phyloP scores from a whole-genome alignment of 2,113 vertebrate species.

The Colossoma macropomum region DNA sequence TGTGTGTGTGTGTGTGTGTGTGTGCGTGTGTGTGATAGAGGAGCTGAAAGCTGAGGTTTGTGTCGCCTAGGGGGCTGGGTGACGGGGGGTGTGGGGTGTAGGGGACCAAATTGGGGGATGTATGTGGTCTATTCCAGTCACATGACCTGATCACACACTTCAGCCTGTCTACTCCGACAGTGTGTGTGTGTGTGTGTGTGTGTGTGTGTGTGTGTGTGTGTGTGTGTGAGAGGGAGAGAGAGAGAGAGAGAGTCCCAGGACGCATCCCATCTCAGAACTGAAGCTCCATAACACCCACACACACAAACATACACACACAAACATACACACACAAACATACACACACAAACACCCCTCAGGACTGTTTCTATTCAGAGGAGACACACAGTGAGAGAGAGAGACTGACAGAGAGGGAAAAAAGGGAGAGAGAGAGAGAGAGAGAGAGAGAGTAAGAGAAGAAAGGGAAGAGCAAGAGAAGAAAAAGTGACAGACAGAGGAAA shows the following conservation, averaged over 20 bases:
- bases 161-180: background rate
- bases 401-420: background rate
- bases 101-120: background rate
- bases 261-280: constrained; percentile 24
- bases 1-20: no score
- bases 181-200: constrained; percentile 16
- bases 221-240: background rate
- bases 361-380: background rate
- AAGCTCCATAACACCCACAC: constrained; percentile 22
- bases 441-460: no score
- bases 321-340: no score
- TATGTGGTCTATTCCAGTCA: constrained; percentile 36
- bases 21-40: no score
- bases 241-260: constrained; percentile 6
- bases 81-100: no score
- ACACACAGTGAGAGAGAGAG: background rate
- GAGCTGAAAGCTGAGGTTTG: constrained; percentile 24
- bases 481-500: no score
- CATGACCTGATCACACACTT: constrained; percentile 16
- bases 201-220: constrained; percentile 22
- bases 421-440: no score
- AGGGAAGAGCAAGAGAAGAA: no score
- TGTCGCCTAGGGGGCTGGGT: background rate
- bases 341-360: constrained; percentile 5
- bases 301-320: no score